Percentiles rank a stretch among this genome's conserved stretches.
Conservation (phyloP, 2,113 vertebrate species). For the Siniperca chuatsi region DNA sequence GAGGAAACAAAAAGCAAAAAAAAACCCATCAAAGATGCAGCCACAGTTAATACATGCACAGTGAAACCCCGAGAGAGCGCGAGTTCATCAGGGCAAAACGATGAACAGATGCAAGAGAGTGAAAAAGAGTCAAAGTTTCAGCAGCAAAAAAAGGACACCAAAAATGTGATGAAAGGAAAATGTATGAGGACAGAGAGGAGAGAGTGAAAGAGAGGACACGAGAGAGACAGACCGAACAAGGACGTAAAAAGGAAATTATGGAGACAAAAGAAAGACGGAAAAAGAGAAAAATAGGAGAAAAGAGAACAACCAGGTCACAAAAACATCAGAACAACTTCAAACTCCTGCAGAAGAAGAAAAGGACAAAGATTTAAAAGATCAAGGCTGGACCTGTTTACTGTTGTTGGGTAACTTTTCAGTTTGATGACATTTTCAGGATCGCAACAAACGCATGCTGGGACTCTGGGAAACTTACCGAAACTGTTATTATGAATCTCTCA, state of each 20-base stretch:
- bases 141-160: no score
- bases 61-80: conserved; percentile 15
- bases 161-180: no score
- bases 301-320: not conserved
- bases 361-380: not conserved
- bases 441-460: no score
- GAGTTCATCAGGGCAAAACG: not conserved
- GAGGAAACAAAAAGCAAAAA: conserved; percentile 83
- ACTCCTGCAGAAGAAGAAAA: not conserved
- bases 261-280: not conserved
- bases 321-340: not conserved
- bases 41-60: conserved; percentile 69
- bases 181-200: not conserved
- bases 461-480: no score
- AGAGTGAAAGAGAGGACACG: not conserved
- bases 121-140: not conserved
- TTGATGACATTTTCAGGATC: no score
- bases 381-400: not conserved
- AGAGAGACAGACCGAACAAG: not conserved
- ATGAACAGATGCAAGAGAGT: not conserved
- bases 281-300: no score
- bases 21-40: conserved; percentile 64
- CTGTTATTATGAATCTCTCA: no score
- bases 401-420: no score
- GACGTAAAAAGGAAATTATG: not conserved